phyloP scores from a whole-genome alignment of 2,888 invertebrate genomes.

The Gonocerus acuteangulatus region DNA sequence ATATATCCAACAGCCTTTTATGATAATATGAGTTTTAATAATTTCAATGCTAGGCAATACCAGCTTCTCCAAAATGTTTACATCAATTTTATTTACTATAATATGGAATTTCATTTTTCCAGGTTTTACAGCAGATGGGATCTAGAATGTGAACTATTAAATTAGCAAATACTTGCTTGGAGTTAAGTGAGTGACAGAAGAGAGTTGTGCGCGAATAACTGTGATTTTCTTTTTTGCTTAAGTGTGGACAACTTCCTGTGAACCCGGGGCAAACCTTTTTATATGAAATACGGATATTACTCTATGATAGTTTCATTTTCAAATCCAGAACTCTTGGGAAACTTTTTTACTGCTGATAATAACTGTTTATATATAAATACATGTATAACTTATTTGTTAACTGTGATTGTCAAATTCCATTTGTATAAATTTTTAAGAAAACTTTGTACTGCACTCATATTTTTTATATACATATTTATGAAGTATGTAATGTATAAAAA shows the following conservation, averaged over 20 bases:
- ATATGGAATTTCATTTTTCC: constrained; percentile 38
- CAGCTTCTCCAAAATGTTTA: background rate
- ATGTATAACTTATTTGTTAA: constrained; percentile 1
- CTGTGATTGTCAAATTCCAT: constrained; percentile 23
- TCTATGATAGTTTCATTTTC: constrained; percentile 6
- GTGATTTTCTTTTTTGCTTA: constrained; percentile 19
- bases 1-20: background rate
- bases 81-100: background rate
- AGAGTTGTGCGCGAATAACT: constrained; percentile 16
- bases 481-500: constrained; percentile 11
- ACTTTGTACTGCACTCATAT: constrained; percentile 18
- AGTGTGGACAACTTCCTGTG: constrained; percentile 2
- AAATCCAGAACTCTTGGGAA: background rate
- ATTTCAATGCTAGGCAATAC: background rate
- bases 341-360: background rate
- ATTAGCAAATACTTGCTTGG: too few relatives aligned
- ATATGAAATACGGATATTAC: background rate
- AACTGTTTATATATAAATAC: background rate
- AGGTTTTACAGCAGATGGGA: constrained; percentile 85
- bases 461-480: constrained; percentile 15
- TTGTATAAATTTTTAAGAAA: constrained; percentile 16
- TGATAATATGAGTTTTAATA: background rate
- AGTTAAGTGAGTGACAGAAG: background rate
- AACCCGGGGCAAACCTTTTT: too few relatives aligned
- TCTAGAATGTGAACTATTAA: constrained; percentile 72